These are phyloP conservation scores for Prunella strophiata DNA, from an alignment of 2,797 vertebrate genomes.

Conservation along the genomic window DNA sequence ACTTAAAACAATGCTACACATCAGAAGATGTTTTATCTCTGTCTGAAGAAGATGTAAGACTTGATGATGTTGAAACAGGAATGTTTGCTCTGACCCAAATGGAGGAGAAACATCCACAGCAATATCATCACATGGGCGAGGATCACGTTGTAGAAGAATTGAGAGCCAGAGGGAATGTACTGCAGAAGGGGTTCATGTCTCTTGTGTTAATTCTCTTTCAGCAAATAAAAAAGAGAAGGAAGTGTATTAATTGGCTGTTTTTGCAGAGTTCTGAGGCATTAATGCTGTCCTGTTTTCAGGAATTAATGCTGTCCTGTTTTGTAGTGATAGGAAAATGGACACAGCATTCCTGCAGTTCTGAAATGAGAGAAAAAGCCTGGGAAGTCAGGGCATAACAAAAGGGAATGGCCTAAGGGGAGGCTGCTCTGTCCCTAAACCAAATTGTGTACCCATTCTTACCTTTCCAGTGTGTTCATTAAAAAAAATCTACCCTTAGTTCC, in stretches of 20 bases:
- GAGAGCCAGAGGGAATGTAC: neutral
- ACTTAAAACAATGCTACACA: neutral
- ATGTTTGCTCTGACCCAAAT: conserved; percentile 24
- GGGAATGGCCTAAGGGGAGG: neutral
- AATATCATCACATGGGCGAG: neutral
- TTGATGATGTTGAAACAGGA: neutral
- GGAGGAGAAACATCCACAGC: neutral
- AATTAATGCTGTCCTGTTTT: neutral
- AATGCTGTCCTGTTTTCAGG: neutral
- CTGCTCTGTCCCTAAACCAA: neutral
- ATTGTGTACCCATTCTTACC: neutral
- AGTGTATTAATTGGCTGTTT: neutral
- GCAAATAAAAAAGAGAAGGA: neutral
- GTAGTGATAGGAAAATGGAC: neutral
- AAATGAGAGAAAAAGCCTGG: neutral
- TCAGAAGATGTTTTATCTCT: neutral
- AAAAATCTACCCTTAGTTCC: neutral
- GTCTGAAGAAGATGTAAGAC: neutral
- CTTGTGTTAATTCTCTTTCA: neutral
- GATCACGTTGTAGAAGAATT: neutral
- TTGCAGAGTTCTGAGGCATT: neutral
- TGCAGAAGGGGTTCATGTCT: neutral
- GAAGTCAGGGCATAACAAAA: neutral
- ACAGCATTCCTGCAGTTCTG: neutral
- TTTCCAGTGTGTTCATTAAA: neutral